Base-by-base conservation (phyloP, 2,888 invertebrate species). In the Thecocarcelia acutangulata region DNA sequence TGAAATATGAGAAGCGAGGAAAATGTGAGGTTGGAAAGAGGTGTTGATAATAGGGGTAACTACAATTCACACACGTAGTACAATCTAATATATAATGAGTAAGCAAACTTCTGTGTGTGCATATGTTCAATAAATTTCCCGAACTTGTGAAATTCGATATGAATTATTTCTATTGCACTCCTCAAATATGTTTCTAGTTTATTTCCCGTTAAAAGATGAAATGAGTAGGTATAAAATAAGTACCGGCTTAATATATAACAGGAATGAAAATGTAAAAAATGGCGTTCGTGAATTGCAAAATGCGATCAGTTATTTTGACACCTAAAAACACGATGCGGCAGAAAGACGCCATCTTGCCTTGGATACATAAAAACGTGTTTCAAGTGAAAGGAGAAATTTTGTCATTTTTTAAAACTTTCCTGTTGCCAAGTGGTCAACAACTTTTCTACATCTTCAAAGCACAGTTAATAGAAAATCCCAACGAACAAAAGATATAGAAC, bases 271-370 rank as follows among this genome's bases (percentile, higher is more conserved):
- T 37, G 8, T 37, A 12, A 19, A 56, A 81, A 75, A 82, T 82
- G 78, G 82, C 78, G 82, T 78, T 64, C 68, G 81, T 63, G 13
- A n/a, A 61, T 61, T 28, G 46, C 17, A 50, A 44, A 56, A 75
- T 19, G 46, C 40, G 69, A 69, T 78, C 68, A 59, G 21, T 44
- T 50, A 59, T 44, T 78, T 66, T 48, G 48, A 70, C 78, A 70
- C 52, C 68, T 63, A 74, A 68, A 75, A 61, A 77, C 54, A 75
- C 78, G 66, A 82, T 70, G 74, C 64, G 17, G 19, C 56, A 52
- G 72, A 68, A 12, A 19, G 58, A 24, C 77, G 82, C 82, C 82
- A 82, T 82, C 24, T 82, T 82, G 74, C 78, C 24, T 82, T 82
- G 74, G 33, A 78, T 48, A 42, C 15, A 33, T 2, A 15, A 75